Conservation (phyloP, 2,113 vertebrate genomes). For the Corapipo altera region DNA sequence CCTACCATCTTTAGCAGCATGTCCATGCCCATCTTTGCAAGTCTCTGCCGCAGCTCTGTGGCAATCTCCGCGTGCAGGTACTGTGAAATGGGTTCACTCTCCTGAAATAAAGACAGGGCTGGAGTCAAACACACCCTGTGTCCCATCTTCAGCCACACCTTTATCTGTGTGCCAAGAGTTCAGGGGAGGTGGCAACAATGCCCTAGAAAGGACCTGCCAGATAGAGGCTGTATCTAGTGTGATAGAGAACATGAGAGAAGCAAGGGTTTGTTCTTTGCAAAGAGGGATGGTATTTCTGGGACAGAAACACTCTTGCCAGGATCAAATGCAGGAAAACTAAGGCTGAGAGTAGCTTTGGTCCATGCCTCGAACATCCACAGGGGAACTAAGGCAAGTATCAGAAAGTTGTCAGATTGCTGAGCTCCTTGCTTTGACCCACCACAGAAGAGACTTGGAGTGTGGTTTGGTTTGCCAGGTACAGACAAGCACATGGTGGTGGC, state of each 20-base stretch:
- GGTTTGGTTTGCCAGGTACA: slow-evolving; percentile 5
- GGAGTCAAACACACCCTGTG: background rate
- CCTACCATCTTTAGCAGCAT: slow-evolving; percentile 95
- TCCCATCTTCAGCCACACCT: background rate
- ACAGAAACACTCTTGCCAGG: background rate
- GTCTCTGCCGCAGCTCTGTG: slow-evolving; percentile 79
- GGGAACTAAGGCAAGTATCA: background rate
- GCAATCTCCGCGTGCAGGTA: slow-evolving; percentile 80
- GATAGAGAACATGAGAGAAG: background rate
- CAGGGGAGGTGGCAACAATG: background rate
- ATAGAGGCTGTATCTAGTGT: background rate
- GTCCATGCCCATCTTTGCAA: slow-evolving; percentile 89
- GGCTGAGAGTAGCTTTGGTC: background rate
- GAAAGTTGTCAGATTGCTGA: background rate
- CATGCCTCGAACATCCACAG: background rate
- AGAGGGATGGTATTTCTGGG: background rate
- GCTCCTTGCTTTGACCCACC: background rate
- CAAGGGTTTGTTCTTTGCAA: background rate
- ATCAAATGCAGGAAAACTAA: background rate
- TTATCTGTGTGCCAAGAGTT: background rate
- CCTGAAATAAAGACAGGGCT: slow-evolving; percentile 72
- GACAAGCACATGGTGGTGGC: background rate
- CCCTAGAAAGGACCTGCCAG: background rate
- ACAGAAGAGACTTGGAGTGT: background rate
- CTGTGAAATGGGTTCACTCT: slow-evolving; percentile 88